Evolutionary conservation across 1,140 invertebrate genomes (phyloP).

Genomic region (Microplitis mediator): DNA sequence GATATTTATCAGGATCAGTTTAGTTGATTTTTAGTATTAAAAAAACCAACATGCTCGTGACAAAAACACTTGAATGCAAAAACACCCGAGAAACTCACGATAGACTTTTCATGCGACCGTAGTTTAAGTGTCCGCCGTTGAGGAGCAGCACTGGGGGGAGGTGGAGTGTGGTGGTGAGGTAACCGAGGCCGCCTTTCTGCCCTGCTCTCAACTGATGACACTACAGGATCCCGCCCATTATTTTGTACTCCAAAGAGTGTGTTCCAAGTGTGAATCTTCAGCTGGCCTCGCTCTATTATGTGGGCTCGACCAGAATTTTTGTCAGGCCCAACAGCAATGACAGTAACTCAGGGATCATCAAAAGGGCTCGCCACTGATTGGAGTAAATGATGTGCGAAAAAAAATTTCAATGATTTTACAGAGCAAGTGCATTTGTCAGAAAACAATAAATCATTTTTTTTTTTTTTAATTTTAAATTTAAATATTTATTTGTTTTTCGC

Average conservation of each 20-base stretch:
- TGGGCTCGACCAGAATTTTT: too few species aligned
- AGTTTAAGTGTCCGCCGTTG: slow-evolving; percentile 38
- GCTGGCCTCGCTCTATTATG: too few species aligned
- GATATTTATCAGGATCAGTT: not conserved
- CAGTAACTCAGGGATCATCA: too few species aligned
- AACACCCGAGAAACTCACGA: slow-evolving; percentile 50
- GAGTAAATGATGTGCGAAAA: too few species aligned
- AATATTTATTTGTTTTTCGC: too few species aligned
- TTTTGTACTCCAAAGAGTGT: not conserved
- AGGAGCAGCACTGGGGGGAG: slow-evolving; percentile 32
- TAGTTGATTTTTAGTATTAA: not conserved
- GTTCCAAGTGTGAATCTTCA: too few species aligned
- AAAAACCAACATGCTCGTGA: not conserved
- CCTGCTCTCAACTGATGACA: slow-evolving; percentile 11
- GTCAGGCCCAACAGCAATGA: too few species aligned
- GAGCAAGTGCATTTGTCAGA: too few species aligned
- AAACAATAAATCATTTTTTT: too few species aligned
- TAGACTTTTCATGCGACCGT: slow-evolving; percentile 47
- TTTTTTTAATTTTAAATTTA: too few species aligned
- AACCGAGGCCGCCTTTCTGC: slow-evolving; percentile 18
- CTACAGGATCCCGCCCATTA: slow-evolving; percentile 11
- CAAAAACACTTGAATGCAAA: slow-evolving; percentile 27
- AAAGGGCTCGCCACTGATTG: too few species aligned
- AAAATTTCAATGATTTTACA: too few species aligned
- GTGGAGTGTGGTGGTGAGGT: not conserved